Evolutionary conservation across 1,140 invertebrate species (phyloP), one percentile per base, ranked within the genome.

Genomic region (Patella vulgata): DNA sequence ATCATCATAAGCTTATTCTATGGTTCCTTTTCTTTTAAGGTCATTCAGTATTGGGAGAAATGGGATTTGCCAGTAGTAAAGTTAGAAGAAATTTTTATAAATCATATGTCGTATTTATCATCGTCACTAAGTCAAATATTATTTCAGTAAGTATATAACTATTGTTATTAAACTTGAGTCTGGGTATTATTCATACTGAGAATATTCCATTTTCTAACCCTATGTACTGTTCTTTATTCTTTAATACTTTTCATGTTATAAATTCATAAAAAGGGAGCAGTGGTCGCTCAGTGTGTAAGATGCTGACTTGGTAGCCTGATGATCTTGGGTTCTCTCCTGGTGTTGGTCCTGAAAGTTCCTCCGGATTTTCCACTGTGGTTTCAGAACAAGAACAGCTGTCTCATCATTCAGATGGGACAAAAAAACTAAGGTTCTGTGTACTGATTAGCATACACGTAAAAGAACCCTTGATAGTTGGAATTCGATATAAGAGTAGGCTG

Each of bases 121-220:
- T 43, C 50, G 43, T 50, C 53, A 19, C 44, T 69, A 12, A 51
- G 60, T 19, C 54, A 51, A 21, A 40, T 60, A 21, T 25, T 69
- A 4, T 69, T 69, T 33, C 59, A 62, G 66, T 69, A 23, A 36
- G 53, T 59, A 43, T 39, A 31, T 23, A 39, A 54, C 33, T 44
- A 52, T 36, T 39, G 2, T 28, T 31, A 14, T 31, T 31, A 52
- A 23, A 43, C 23, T 44, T 40, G 12, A 19, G 3, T 39, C 43
- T 43, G 48, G 40, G 23, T 27, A n/a, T 14, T 39, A 14, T 30
- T 47, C 5, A 28, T 12, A 33, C 47, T 46, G 12, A 44, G 5
- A 52, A 33, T 61, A 6, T 11, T n/a, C 23, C 57, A 30, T 55
- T 33, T 14, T 25, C 56, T 28, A 19, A 43, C 25, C n/a, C 39